These are phyloP conservation scores for Rhabdornis inornatus DNA, from an alignment of 2,113 vertebrate genomes.

Conservation along the genomic window DNA sequence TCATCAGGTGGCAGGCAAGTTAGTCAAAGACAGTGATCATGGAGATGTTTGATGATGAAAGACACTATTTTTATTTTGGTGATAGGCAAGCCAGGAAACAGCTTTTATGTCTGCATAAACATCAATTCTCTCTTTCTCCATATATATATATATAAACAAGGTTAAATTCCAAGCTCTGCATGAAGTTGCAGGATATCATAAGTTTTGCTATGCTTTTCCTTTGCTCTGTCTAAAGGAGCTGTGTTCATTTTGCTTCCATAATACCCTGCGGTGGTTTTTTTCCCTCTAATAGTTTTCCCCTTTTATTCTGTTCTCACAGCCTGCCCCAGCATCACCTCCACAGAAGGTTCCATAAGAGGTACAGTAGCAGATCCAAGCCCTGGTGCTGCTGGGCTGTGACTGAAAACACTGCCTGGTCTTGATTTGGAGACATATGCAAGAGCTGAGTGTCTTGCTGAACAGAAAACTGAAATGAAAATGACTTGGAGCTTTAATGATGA, in stretches of 20 bases:
- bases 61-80: neutral
- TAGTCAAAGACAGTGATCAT: neutral
- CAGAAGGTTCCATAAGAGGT: slow-evolving; percentile 41
- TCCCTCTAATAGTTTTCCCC: neutral
- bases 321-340: slow-evolving; percentile 58
- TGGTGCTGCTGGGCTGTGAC: neutral
- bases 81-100: neutral
- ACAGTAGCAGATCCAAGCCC: neutral
- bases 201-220: neutral
- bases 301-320: slow-evolving; percentile 22
- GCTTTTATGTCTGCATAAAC: neutral
- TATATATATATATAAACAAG: neutral
- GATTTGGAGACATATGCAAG: neutral
- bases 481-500: neutral
- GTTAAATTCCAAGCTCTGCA: neutral
- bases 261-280: neutral
- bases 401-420: neutral
- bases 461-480: slow-evolving; percentile 2
- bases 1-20: neutral
- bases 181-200: neutral
- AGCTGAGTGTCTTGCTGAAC: neutral
- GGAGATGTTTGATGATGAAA: neutral
- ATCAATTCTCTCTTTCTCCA: neutral
- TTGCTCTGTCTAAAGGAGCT: neutral
- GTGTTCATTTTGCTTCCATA: neutral